Evolutionary conservation across 2,113 vertebrate genomes (phyloP).

Genomic region (Manacus vitellinus): DNA sequence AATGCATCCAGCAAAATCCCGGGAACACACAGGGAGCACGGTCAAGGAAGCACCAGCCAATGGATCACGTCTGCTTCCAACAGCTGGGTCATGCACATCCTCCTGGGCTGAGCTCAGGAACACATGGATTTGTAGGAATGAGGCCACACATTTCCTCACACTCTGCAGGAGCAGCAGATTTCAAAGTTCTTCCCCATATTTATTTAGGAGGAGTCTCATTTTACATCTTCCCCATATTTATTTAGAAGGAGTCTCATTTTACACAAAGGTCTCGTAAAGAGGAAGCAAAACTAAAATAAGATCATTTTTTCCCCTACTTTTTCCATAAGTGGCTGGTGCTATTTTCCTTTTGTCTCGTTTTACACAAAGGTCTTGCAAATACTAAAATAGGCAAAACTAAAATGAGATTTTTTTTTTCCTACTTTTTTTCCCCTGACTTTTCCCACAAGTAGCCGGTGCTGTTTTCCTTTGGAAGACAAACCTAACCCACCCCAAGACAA

Average conservation of each 20-base stretch:
- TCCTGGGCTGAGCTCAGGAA: background rate
- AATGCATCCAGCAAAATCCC: background rate
- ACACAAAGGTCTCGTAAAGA: background rate
- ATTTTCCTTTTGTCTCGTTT: background rate
- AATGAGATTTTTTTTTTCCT: background rate
- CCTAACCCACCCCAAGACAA: background rate
- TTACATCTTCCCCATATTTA: background rate
- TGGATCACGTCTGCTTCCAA: background rate
- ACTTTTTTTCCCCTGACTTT: background rate
- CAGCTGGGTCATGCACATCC: background rate
- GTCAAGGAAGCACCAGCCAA: background rate
- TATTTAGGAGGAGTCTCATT: background rate
- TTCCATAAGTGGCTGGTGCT: background rate
- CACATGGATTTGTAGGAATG: background rate
- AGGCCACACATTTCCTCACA: background rate
- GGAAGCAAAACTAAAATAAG: background rate
- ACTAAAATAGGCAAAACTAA: background rate
- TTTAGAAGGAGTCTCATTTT: background rate
- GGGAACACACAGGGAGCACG: background rate
- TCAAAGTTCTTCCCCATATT: background rate
- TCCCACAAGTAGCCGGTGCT: background rate
- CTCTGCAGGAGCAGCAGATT: background rate
- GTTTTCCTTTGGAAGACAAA: background rate
- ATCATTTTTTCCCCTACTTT: background rate
- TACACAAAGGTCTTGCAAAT: background rate